A percentile compares a stretch with the other conserved stretches of the same genome.
Evolutionary conservation across 2,888 invertebrate genomes (phyloP).

Genomic region (Ichneumon xanthorius): DNA sequence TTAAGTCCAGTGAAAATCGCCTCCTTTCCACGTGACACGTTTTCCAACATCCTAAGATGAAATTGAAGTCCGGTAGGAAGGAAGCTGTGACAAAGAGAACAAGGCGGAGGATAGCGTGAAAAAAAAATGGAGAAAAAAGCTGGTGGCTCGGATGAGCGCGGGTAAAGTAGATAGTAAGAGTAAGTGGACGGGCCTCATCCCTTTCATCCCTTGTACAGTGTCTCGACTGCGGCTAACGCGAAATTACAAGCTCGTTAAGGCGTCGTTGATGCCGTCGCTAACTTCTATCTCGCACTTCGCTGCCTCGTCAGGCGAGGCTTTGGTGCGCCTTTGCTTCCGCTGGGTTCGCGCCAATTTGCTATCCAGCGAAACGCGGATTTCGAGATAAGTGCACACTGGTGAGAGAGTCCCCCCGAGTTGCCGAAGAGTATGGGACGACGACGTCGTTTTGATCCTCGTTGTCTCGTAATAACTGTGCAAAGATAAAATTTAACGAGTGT

Average conservation of each 20-base stretch:
- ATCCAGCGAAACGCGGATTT: constrained; percentile 49
- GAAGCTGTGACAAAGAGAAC: constrained; percentile 4
- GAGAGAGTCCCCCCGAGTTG: constrained; percentile 1
- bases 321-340: constrained; percentile 27
- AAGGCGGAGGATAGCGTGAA: neutral
- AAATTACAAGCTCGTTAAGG: constrained; percentile 68
- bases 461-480: constrained; percentile 28
- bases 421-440: neutral
- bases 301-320: constrained; percentile 29
- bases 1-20: neutral
- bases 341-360: constrained; percentile 61
- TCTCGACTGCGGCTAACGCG: constrained; percentile 48
- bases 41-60: neutral
- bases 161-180: neutral
- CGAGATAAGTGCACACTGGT: constrained; percentile 29
- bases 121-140: constrained; percentile 14
- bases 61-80: neutral
- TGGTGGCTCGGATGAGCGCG: neutral
- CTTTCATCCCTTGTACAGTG: constrained; percentile 35
- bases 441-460: constrained; percentile 31
- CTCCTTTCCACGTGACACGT: neutral
- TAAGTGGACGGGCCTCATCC: constrained; percentile 39
- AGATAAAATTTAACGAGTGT: constrained; percentile 42
- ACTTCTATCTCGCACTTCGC: constrained; percentile 30
- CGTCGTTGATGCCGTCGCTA: constrained; percentile 47